phyloP scores from a whole-genome alignment of 2,797 vertebrate species.

The Darevskia mixta region DNA sequence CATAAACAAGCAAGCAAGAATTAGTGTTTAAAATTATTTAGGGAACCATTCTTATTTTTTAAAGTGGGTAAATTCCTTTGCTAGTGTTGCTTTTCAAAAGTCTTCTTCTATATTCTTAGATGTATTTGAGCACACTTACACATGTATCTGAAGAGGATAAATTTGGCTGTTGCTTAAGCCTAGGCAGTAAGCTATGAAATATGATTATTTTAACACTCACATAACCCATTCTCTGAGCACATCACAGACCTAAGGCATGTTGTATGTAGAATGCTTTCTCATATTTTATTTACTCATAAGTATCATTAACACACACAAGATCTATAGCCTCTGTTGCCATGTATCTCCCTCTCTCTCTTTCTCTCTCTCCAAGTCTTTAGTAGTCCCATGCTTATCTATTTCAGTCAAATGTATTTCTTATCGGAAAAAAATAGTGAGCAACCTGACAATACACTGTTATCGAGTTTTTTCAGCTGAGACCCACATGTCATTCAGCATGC shows the following conservation, averaged over 20 bases:
- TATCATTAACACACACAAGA: conserved; percentile 90
- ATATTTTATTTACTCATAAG: conserved; percentile 88
- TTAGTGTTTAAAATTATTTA: conserved; percentile 53
- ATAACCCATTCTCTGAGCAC: conserved; percentile 36
- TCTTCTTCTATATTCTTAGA: neutral
- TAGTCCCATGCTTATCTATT: conserved; percentile 94
- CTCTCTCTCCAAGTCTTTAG: conserved; percentile 90
- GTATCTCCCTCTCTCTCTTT: conserved; percentile 79
- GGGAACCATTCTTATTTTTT: conserved; percentile 43
- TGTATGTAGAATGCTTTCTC: conserved; percentile 66
- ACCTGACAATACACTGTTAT: conserved; percentile 97
- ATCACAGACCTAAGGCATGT: conserved; percentile 75
- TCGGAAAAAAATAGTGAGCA: conserved; percentile 82
- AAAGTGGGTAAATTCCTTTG: conserved; percentile 36
- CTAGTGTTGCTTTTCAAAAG: neutral
- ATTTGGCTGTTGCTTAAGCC: conserved; percentile 53
- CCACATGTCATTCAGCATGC: conserved; percentile 94
- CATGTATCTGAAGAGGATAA: conserved; percentile 4
- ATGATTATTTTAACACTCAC: conserved; percentile 61
- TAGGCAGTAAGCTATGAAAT: conserved; percentile 56
- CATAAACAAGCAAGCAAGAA: conserved; percentile 53
- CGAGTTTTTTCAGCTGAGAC: conserved; percentile 99
- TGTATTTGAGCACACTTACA: neutral
- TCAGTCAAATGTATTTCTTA: conserved; percentile 99
- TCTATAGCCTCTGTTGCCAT: conserved; percentile 84